These are phyloP conservation scores for Drosophila littoralis DNA, from an alignment of 1,140 invertebrate species.

Conservation along the genomic window DNA sequence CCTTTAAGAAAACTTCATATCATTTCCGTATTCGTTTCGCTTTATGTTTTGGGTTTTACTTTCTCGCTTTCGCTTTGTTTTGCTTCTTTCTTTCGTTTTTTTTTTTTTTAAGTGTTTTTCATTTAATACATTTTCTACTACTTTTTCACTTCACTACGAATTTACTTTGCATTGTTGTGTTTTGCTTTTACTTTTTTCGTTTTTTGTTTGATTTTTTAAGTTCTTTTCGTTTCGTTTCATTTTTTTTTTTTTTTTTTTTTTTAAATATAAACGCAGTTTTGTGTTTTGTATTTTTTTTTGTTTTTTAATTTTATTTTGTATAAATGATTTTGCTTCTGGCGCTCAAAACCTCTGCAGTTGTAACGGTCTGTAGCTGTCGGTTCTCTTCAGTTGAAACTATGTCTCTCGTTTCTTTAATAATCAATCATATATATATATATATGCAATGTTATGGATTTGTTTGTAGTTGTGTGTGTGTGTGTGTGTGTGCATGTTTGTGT, in stretches of 20 bases:
- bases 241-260: conserved; percentile 17
- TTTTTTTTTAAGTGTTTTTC: conserved; percentile 11
- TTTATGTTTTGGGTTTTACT: conserved; percentile 15
- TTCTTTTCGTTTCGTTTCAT: conserved; percentile 1
- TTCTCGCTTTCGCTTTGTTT: conserved; percentile 2
- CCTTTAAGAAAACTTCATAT: conserved; percentile 38
- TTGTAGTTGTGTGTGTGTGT: conserved; percentile 39
- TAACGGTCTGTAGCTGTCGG: conserved; percentile 63
- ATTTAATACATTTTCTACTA: conserved; percentile 63
- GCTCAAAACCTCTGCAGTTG: conserved; percentile 67
- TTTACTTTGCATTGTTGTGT: conserved; percentile 28
- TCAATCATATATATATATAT: conserved; percentile 49
- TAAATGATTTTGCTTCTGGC: conserved; percentile 77
- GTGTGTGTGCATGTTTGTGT: conserved; percentile 55
- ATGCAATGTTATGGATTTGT: conserved; percentile 65
- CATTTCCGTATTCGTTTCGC: conserved; percentile 17
- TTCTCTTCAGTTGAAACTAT: conserved; percentile 69
- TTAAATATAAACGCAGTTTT: conserved; percentile 75
- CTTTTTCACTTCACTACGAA: conserved; percentile 42
- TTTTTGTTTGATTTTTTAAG: conserved; percentile 14
- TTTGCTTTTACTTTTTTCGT: conserved; percentile 2
- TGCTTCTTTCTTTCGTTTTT: conserved; percentile 1
- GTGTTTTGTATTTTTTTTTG: conserved; percentile 33
- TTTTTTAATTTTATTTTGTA: conserved; percentile 66
- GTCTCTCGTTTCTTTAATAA: conserved; percentile 58